A percentile compares a stretch with the other conserved stretches of the same genome.
Evolutionary conservation across 2,113 vertebrate genomes (phyloP).

Genomic region (Rhinolophus sinicus): DNA sequence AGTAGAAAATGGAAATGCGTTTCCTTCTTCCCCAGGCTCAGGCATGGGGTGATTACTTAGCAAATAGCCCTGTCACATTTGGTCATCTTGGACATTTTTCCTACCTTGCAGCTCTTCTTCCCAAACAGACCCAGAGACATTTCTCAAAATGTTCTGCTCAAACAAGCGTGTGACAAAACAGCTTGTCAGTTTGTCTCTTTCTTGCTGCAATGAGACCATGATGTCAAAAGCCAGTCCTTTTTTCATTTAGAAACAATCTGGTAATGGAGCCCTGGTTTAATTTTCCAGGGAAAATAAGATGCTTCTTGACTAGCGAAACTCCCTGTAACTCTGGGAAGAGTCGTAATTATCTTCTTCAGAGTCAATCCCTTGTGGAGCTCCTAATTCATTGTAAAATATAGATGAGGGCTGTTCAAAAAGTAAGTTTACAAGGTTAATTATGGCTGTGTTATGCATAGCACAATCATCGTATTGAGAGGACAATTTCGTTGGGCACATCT

Average conservation of each 20-base stretch:
- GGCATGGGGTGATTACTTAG: slow-evolving; percentile 13
- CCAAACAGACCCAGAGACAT: slow-evolving; percentile 48
- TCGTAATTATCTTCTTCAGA: slow-evolving; percentile 13
- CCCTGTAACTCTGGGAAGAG: neutral
- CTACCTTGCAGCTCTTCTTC: slow-evolving; percentile 16
- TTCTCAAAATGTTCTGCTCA: slow-evolving; percentile 78
- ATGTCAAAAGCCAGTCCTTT: slow-evolving; percentile 53
- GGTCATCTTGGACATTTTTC: slow-evolving; percentile 64
- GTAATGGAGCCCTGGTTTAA: slow-evolving; percentile 48
- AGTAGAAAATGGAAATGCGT: slow-evolving; percentile 20
- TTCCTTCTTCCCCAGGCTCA: neutral
- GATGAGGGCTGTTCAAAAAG: slow-evolving; percentile 37
- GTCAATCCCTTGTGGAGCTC: neutral
- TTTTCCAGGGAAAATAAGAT: slow-evolving; percentile 57
- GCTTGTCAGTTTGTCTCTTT: slow-evolving; percentile 66
- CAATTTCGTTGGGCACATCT: neutral
- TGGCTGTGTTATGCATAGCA: neutral
- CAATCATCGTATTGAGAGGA: neutral
- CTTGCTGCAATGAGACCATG: slow-evolving; percentile 45
- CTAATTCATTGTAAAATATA: slow-evolving; percentile 64
- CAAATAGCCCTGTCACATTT: slow-evolving; percentile 45
- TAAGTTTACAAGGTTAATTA: slow-evolving; percentile 46
- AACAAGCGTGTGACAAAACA: slow-evolving; percentile 76
- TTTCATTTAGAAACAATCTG: slow-evolving; percentile 66
- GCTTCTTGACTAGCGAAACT: neutral